Conservation (phyloP, 2,888 invertebrate species). For the Tenthredo livida region DNA sequence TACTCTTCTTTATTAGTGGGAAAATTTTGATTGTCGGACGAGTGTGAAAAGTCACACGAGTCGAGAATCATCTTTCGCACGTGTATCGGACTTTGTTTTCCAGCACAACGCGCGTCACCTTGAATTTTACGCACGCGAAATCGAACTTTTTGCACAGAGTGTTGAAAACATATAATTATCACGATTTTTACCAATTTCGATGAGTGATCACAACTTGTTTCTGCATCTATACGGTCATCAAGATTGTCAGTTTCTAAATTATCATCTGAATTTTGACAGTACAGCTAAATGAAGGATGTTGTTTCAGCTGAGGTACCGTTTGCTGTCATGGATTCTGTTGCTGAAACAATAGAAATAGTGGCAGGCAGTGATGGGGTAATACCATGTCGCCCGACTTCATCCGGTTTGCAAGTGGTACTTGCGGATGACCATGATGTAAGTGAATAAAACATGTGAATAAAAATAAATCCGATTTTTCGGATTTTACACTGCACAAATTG, state of each 20-base stretch:
- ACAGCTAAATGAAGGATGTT: neutral
- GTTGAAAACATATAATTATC: neutral
- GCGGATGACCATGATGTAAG: neutral
- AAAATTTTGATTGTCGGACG: no score
- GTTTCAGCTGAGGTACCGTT: neutral
- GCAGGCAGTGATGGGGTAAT: conserved; percentile 78
- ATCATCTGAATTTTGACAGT: neutral
- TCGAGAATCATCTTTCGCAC: no score
- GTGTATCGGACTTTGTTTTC: no score
- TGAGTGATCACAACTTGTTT: no score
- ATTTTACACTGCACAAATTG: neutral
- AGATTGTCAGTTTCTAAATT: neutral
- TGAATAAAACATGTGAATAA: conserved; percentile 1
- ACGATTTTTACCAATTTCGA: neutral
- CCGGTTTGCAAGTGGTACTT: conserved; percentile 79
- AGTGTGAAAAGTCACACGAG: no score
- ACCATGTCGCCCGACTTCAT: conserved; percentile 84
- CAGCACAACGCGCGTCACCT: no score
- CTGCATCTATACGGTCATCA: no score
- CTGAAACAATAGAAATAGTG: conserved; percentile 52
- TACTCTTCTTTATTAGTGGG: no score
- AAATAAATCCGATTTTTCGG: no score
- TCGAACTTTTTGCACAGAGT: no score
- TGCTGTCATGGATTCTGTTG: neutral
- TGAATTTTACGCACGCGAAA: no score